Base-by-base conservation (phyloP, 2,888 invertebrate species). In the Acanthococcus lagerstroemiae region DNA sequence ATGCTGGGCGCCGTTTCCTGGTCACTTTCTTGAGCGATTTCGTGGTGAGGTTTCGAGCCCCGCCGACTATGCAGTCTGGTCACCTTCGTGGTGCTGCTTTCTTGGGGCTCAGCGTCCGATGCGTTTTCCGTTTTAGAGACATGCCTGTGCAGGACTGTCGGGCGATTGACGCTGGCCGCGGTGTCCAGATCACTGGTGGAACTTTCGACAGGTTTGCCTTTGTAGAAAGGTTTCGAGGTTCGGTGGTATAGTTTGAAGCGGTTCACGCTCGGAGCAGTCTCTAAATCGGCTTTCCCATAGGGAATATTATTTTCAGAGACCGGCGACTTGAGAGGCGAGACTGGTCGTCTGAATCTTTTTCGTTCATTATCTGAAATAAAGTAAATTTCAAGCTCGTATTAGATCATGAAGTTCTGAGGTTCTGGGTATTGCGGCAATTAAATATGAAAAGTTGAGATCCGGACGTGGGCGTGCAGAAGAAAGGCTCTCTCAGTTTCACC, bases 1-100 rank as follows among this genome's bases (percentile, higher is more conserved):
- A 87, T 85, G 75, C 83, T 80, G 65, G 83, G 77, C 68, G 82
- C 79, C 68, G 83, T 79, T 75, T 83, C 81, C 78, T 85, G 80
- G 75, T 83, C 80, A 74, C 78, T 57, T 4, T 63, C 63, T 52
- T 37, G 25, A n/a, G 52, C 15, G 52, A 22, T 17, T 22, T 66
- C 55, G 17, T 52, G 78, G 4, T 80, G 78, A 69, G 83, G 80
- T 30, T 83, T 80, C 67, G 81, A 78, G n/a, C 24, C 52, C 9
- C 63, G 52, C 22, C 63, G 27, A 15, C 52, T 63, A 19, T 21
- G 24, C 24, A 63, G 63, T 26, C 63, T 27, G 37, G 63, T 63
- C 50, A 63, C 63, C 63, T 63, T 63, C n/a, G 30, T 48, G 3
- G 21, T 37, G 6, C 52, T 63, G 26, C 48, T 48, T 7, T 30